These are phyloP conservation scores for Sapajus apella DNA, from an alignment of 2,113 vertebrate genomes.

Conservation along the genomic window DNA sequence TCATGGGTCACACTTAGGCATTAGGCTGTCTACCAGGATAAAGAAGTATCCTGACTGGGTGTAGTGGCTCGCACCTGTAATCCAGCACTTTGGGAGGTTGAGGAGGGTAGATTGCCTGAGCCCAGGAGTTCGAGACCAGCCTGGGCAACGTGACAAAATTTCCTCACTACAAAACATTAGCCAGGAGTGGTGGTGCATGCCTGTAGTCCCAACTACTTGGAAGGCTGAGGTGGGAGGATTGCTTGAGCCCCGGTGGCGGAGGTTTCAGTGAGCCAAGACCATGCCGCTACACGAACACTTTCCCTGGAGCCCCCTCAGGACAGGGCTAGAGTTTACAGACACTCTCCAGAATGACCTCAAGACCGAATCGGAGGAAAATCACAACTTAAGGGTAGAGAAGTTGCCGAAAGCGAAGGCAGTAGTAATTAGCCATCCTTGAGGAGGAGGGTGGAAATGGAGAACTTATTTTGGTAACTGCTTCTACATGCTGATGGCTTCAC, in stretches of 20 bases:
- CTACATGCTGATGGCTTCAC: neutral
- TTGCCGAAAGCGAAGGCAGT: neutral
- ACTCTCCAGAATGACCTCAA: neutral
- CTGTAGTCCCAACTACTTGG: too few species aligned
- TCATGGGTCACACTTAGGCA: neutral
- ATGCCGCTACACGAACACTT: neutral
- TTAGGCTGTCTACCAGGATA: neutral
- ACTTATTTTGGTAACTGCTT: neutral
- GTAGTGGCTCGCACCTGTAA: too few species aligned
- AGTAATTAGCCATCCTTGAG: neutral
- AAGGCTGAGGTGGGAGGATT: too few species aligned
- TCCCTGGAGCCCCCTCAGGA: neutral
- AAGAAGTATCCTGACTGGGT: too few species aligned
- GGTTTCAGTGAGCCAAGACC: too few species aligned
- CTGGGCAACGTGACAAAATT: too few species aligned
- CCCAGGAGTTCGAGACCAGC: too few species aligned
- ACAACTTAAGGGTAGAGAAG: fast-evolving
- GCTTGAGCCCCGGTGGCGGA: too few species aligned
- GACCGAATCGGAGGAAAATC: neutral
- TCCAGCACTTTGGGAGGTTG: too few species aligned
- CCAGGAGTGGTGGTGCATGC: too few species aligned
- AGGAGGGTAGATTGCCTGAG: too few species aligned
- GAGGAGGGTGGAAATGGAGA: neutral
- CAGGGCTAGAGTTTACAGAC: neutral
- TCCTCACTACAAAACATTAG: too few species aligned